These are phyloP conservation scores for Paracyclopina nana DNA, from an alignment of 1,140 invertebrate genomes.

Conservation along the genomic window DNA sequence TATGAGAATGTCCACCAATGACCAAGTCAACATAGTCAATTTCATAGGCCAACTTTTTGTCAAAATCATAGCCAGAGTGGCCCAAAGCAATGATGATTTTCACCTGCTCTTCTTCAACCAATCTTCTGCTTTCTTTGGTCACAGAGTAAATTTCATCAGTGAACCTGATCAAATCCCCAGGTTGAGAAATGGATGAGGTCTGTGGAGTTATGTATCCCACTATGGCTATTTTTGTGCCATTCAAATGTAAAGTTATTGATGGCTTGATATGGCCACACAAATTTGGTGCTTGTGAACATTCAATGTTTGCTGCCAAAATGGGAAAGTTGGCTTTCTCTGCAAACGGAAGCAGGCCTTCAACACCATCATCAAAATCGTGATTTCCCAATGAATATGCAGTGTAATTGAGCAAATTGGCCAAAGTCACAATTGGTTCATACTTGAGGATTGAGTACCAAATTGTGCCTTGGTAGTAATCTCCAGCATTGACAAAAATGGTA, in stretches of 20 bases:
- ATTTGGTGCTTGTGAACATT: conserved; percentile 42
- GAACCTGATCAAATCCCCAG: conserved; percentile 23
- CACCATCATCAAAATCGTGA: conserved; percentile 74
- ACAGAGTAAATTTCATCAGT: conserved; percentile 50
- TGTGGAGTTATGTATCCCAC: conserved; percentile 73
- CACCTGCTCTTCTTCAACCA: conserved; percentile 32
- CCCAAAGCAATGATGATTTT: conserved; percentile 71
- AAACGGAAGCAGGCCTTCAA: conserved; percentile 51
- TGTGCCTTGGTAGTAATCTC: conserved; percentile 72
- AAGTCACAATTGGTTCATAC: conserved; percentile 47
- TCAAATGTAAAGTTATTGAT: conserved; percentile 27
- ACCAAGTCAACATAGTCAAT: conserved; percentile 64
- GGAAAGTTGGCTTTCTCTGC: conserved; percentile 46
- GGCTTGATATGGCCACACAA: conserved; percentile 34
- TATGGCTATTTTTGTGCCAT: conserved; percentile 47
- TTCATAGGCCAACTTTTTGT: conserved; percentile 50
- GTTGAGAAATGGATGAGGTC: conserved; percentile 31
- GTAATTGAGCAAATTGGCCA: conserved; percentile 50
- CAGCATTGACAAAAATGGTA: conserved; percentile 56
- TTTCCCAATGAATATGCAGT: conserved; percentile 74
- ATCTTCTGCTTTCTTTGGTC: conserved; percentile 22
- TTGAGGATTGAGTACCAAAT: conserved; percentile 57
- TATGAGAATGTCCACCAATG: conserved; percentile 68
- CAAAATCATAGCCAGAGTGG: conserved; percentile 59
- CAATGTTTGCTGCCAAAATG: conserved; percentile 52